Evolutionary conservation across 2,797 vertebrate species (phyloP), one percentile per base, ranked within the genome.

Genomic region (Prunella strophiata): DNA sequence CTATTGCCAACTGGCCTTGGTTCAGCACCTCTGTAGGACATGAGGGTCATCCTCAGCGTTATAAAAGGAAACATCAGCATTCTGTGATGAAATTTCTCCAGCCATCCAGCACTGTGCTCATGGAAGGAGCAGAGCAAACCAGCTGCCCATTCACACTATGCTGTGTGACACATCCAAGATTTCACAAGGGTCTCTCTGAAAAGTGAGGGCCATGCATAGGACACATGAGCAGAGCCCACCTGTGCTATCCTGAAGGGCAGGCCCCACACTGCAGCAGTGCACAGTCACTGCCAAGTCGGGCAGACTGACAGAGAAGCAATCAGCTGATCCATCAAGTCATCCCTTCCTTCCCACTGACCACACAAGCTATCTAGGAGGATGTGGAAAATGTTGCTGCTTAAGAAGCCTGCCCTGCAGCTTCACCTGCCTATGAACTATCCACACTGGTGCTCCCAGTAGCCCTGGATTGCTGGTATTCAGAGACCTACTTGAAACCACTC

Each of bases 401-500:
- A 77, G 45, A 85, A 57, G 52, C 47, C 43, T 75, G 40, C 55
- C 32, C 59, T 66, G 63, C 70, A 85, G 50, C 45, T 50, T 32
- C 54, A 70, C 10, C 40, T 13, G 18, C 30, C 68, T 23, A 19
- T 27, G 54, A 79, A 15, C 58, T 72, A 51, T 14, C 48, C 42
- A 65, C 16, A 10, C 15, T 9, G 9, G 16, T 16, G 5, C 27
- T 65, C 23, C 89, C 63, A 80, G 68, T 40, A 87, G 57, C 18
- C 29, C n/a, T 34, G 51, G 50, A 80, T 5, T 57, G 38, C 66
- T 58, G 59, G 42, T 54, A 52, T 52, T 81, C 40, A 50, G 75
- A 73, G n/a, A 77, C 8, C 54, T 75, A 68, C 81, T 50, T 68
- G 58, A 92, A 96, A 91, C 19, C 26, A 20, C 54, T 57, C 62